These are phyloP conservation scores for Prunella himalayana DNA, from an alignment of 2,113 vertebrate species.

Conservation along the genomic window DNA sequence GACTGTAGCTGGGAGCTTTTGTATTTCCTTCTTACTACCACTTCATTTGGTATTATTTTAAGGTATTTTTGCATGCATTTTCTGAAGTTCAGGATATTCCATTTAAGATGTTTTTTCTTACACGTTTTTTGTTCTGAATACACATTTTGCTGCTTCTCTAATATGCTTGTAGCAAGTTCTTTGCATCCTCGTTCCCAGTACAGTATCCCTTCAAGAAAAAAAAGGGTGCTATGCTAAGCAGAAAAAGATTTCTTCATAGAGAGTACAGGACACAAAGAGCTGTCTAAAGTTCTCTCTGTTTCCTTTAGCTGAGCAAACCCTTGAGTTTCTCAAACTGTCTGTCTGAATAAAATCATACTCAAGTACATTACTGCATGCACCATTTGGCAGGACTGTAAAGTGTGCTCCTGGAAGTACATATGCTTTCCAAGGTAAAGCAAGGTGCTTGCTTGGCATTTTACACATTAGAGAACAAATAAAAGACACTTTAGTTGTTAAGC, in stretches of 20 bases:
- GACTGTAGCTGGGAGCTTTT: not conserved
- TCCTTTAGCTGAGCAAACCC: not conserved
- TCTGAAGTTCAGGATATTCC: not conserved
- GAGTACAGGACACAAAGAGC: not conserved
- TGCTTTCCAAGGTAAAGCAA: not conserved
- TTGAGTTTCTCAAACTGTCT: not conserved
- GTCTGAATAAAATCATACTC: not conserved
- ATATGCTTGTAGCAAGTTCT: not conserved
- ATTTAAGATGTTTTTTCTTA: not conserved
- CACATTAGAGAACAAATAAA: not conserved
- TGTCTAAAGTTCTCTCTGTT: not conserved
- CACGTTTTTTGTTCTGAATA: not conserved
- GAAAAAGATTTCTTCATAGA: not conserved
- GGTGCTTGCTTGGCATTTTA: not conserved
- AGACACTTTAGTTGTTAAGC: not conserved
- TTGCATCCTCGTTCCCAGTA: not conserved
- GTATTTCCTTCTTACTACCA: not conserved
- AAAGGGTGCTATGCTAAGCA: rapidly evolving
- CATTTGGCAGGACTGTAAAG: not conserved
- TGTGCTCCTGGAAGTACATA: not conserved
- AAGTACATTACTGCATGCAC: not conserved
- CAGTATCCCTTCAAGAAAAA: not conserved
- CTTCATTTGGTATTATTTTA: not conserved
- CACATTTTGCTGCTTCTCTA: not conserved
- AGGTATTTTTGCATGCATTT: not conserved